These are phyloP conservation scores for Pseudobourletiella spinata DNA, from an alignment of 1,140 invertebrate species.

Conservation along the genomic window DNA sequence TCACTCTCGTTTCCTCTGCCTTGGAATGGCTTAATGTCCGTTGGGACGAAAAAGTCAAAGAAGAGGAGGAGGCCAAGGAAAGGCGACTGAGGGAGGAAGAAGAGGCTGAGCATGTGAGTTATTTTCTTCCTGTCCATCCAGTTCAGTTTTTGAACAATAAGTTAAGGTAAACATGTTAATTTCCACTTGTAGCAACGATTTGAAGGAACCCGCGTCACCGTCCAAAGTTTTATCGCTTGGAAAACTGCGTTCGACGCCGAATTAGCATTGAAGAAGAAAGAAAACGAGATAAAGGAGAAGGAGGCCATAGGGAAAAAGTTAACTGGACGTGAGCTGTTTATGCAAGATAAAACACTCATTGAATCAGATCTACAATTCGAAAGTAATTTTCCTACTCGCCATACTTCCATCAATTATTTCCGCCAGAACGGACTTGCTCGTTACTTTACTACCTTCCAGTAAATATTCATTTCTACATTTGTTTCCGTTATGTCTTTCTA, in stretches of 20 bases:
- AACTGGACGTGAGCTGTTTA: constrained; percentile 81
- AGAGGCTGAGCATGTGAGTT: constrained; percentile 70
- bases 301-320: constrained; percentile 46
- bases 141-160: background rate
- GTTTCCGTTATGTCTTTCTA: too few relatives aligned
- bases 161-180: background rate
- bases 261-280: constrained; percentile 63
- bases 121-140: background rate
- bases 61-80: constrained; percentile 58
- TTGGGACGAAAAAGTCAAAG: constrained; percentile 65
- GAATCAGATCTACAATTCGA: constrained; percentile 94
- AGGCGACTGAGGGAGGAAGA: constrained; percentile 63
- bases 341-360: constrained; percentile 80
- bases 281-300: constrained; percentile 52
- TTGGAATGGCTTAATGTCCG: constrained; percentile 84
- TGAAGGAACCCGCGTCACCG: constrained; percentile 88
- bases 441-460: too few relatives aligned
- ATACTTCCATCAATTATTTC: too few relatives aligned
- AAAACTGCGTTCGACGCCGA: constrained; percentile 88
- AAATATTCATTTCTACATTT: too few relatives aligned
- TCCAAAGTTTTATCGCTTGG: constrained; percentile 94
- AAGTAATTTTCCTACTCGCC: too few relatives aligned
- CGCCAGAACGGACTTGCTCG: too few relatives aligned
- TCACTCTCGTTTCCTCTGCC: constrained; percentile 82
- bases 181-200: constrained; percentile 67